Base-by-base conservation (phyloP, 2,888 invertebrate genomes). In the Drosophila prostipennis region DNA sequence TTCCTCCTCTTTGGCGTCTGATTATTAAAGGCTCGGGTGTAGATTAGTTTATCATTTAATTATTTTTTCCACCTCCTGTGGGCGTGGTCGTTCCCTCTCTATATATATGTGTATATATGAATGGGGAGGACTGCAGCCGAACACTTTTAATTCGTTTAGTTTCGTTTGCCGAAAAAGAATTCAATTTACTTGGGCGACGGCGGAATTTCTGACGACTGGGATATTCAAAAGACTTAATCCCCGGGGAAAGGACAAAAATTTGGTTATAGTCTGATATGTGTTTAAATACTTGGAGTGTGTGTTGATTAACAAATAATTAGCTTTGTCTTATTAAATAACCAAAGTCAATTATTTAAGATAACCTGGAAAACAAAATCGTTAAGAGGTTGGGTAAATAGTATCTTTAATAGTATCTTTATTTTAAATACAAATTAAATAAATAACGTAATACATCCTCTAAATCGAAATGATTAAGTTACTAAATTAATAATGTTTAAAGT, bases 31-130 rank as follows among this genome's bases (percentile, higher is more conserved):
- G 81, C 79, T 78, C 71, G 61, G 61, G 64, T 69, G 69, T 63
- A 90, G 89, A 90, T 90, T 90, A 90, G 90, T 91, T 89, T 90
- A 84, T 91, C 89, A 90, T 91, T 90, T 90, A 91, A 91, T 91
- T 91, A 91, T 87, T 86, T 84, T 86, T 80, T 84, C 76, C 64
- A 36, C 74, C 61, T 60, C 63, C 59, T 56, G 39, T 51, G 52
- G 68, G 55, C 52, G 58, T 59, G 54, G 58, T 26, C 26, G 26
- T 26, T 26, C 26, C 26, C 26, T 26, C 26, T 26, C 26, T 0
- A 26, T 55, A 23, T 34, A 11, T 4, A 7, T 5, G 8, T 59
- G 36, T 53, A 26, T 68, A 45, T 40, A 45, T 57, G 19, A 39
- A 39, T 13, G 49, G 16, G 36, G 10, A 49, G 48, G 11, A 4